Evolutionary conservation across 2,888 invertebrate species (phyloP).

Genomic region (Scotopteryx bipunctaria): DNA sequence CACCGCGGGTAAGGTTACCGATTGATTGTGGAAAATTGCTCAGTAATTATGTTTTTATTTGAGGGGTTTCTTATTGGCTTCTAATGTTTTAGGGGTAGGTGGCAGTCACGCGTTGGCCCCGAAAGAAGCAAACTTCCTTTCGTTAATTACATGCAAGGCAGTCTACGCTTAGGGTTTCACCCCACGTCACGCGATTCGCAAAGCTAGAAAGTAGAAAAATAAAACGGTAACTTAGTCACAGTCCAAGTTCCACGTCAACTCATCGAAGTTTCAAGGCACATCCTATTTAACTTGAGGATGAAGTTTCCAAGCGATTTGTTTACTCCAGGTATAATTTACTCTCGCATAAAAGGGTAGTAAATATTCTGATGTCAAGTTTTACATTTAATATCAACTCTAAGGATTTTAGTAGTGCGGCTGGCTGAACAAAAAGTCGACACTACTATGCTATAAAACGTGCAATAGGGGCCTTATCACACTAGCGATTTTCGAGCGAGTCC

Average conservation of each 20-base stretch:
- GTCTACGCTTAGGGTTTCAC: constrained; percentile 55
- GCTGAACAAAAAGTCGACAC: constrained; percentile 63
- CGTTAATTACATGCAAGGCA: constrained; percentile 74
- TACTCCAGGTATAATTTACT: no score
- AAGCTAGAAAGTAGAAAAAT: constrained; percentile 44
- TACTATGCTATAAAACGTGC: constrained; percentile 63
- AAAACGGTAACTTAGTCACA: constrained; percentile 6
- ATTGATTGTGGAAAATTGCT: constrained; percentile 13
- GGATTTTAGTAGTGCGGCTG: constrained; percentile 59
- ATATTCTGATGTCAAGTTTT: constrained; percentile 37
- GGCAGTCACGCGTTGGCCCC: constrained; percentile 67
- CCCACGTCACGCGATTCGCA: constrained; percentile 69
- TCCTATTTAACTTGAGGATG: constrained; percentile 55
- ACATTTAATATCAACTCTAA: constrained; percentile 53
- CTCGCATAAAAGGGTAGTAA: no score
- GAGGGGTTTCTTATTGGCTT: constrained; percentile 63
- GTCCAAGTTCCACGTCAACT: constrained; percentile 18
- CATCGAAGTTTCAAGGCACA: constrained; percentile 23
- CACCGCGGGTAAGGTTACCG: constrained; percentile 8
- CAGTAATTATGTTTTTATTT: constrained; percentile 47
- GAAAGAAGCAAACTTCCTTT: constrained; percentile 71
- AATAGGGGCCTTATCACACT: no score
- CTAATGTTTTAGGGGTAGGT: constrained; percentile 62
- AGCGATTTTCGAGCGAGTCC: no score
- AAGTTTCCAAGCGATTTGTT: constrained; percentile 43